Base-by-base conservation (phyloP, 2,888 invertebrate species). In the Zhuqinia jingwanae region DNA sequence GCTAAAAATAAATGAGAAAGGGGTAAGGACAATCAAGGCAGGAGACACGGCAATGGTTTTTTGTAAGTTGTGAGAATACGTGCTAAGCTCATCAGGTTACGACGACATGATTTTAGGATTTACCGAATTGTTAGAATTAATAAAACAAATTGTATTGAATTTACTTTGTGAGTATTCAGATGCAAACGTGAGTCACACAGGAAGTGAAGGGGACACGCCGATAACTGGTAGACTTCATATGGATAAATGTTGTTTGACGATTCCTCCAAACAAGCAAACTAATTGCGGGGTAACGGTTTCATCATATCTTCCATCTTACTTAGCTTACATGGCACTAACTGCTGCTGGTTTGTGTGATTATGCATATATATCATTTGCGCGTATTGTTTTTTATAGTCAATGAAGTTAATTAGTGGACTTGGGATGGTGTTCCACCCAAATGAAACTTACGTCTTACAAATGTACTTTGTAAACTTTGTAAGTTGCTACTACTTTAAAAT, bases 351-450 rank as follows among this genome's bases (percentile, higher is more conserved):
- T n/a, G n/a, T n/a, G n/a, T n/a, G n/a, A n/a, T n/a, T n/a, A n/a
- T n/a, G n/a, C n/a, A n/a, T n/a, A n/a, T n/a, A n/a, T n/a, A n/a
- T n/a, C n/a, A n/a, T n/a, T n/a, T n/a, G n/a, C n/a, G n/a, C n/a
- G n/a, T n/a, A n/a, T 3, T 36, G 30, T 60, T 25, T 77, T 15
- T 60, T 47, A 17, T 22, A 85, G 85, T 11, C 42, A 25, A 79
- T 85, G 79, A 73, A 79, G 22, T 36, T 85, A 27, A 58, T 85
- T 0, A 78, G 79, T 58, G 85, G 85, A 13, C 73, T 85, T 11
- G 85, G 73, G 8, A 22, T 30, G 0, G 63, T 79, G 8, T 63
- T 85, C 15, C 85, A 42, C 22, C 56, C 85, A 0, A 25, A 50
- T 5, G 20, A 73, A 13, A 36, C 22, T 2, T 22, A 22, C 11